These are phyloP conservation scores for Molanna angustata DNA, from an alignment of 2,888 invertebrate species.

Conservation along the genomic window DNA sequence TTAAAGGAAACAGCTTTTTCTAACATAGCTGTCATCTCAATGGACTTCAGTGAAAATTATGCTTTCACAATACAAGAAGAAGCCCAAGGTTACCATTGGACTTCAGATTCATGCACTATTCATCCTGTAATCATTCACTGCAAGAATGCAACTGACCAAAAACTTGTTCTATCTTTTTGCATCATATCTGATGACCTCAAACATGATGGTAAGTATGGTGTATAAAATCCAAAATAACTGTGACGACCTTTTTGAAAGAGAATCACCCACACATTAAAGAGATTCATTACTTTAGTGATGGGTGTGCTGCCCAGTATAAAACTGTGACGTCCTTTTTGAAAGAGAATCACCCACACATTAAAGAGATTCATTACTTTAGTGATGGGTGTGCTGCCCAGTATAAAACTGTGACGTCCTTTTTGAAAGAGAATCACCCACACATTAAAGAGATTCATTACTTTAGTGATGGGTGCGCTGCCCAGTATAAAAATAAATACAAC, in stretches of 20 bases:
- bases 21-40: background rate
- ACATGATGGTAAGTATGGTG: too few species aligned
- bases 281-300: background rate
- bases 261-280: too few species aligned
- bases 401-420: too few species aligned
- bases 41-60: background rate
- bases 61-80: background rate
- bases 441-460: background rate
- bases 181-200: too few species aligned
- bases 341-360: too few species aligned
- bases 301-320: background rate
- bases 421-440: too few species aligned
- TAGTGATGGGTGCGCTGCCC: background rate
- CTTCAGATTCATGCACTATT: background rate
- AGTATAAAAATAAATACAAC: slow-evolving; percentile 1
- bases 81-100: background rate
- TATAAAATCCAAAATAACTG: too few species aligned
- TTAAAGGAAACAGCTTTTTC: background rate
- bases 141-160: too few species aligned
- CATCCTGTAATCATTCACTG: too few species aligned
- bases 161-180: too few species aligned
- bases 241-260: too few species aligned
- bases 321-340: too few species aligned
- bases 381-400: background rate
- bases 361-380: background rate